A percentile compares a stretch with the other conserved stretches of the same genome.
phyloP scores from a whole-genome alignment of 2,888 invertebrate genomes.

The Erebia palarica region DNA sequence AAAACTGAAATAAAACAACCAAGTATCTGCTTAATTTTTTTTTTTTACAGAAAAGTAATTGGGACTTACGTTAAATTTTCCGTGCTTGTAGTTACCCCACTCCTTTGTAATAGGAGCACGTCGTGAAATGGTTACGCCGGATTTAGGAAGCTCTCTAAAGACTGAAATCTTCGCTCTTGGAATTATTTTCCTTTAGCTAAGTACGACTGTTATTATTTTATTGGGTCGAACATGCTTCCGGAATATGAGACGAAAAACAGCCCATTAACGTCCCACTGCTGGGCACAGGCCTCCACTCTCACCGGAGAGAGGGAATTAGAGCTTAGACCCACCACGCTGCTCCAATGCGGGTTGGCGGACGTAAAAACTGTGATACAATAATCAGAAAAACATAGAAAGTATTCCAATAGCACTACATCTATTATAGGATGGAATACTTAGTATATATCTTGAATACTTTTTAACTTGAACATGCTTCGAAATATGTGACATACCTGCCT shows the following conservation, averaged over 20 bases:
- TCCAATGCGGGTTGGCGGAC: no score
- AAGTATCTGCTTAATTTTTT: background rate
- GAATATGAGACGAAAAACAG: background rate
- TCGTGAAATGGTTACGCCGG: slow-evolving; percentile 35
- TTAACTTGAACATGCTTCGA: no score
- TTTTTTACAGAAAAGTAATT: background rate
- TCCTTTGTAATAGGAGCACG: slow-evolving; percentile 36
- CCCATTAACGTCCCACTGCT: no score
- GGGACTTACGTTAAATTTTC: background rate
- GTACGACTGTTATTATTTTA: slow-evolving; percentile 8
- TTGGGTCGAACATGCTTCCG: background rate
- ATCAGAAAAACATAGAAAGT: no score
- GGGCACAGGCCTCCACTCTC: no score
- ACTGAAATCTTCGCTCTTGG: slow-evolving; percentile 30
- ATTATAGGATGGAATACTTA: no score
- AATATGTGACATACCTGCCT: no score
- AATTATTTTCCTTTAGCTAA: slow-evolving; percentile 25
- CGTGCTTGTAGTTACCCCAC: slow-evolving; percentile 23
- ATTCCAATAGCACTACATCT: no score
- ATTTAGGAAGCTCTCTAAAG: slow-evolving; percentile 36
- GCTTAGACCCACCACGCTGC: no score
- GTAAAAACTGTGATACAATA: no score
- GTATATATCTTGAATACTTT: no score
- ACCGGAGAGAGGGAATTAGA: no score
- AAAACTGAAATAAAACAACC: background rate